Conservation (phyloP, 1,140 invertebrate genomes). For the Anastatus disparis region DNA sequence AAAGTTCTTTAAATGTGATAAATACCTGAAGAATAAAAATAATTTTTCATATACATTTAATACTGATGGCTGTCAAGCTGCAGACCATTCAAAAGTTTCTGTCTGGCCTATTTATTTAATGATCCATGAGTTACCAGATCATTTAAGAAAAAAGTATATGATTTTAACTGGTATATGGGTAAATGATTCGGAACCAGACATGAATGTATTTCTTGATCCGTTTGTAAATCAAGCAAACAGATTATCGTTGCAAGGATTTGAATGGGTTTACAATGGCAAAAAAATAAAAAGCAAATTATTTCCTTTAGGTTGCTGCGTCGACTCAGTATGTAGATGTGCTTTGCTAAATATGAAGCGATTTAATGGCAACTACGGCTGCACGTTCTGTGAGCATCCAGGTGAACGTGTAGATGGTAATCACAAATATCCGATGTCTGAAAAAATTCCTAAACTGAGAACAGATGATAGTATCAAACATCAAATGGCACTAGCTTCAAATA, state of each 20-base stretch:
- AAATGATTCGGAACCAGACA: constrained; percentile 3
- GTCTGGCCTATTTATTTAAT: constrained; percentile 42
- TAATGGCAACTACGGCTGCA: not conserved
- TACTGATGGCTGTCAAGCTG: constrained; percentile 33
- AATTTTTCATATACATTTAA: constrained; percentile 37
- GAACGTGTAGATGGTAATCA: not conserved
- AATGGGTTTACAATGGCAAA: not conserved
- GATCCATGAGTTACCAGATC: constrained; percentile 30
- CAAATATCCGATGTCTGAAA: not conserved
- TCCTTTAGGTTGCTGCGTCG: not conserved
- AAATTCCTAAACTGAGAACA: not conserved
- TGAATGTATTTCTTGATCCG: not conserved
- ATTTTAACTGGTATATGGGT: constrained; percentile 26
- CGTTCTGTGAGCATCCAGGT: not conserved
- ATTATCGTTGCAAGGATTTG: too few species aligned
- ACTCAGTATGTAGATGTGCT: too few species aligned
- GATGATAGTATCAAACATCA: not conserved
- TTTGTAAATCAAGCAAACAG: too few species aligned
- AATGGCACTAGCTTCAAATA: not conserved
- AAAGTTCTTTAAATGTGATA: not conserved
- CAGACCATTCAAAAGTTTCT: constrained; percentile 7
- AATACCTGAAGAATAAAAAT: not conserved
- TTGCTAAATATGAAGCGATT: not conserved
- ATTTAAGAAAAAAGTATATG: constrained; percentile 30
- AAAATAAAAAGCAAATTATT: not conserved